These are phyloP conservation scores for Bombus confusus DNA, from an alignment of 1,140 invertebrate species.

Conservation along the genomic window DNA sequence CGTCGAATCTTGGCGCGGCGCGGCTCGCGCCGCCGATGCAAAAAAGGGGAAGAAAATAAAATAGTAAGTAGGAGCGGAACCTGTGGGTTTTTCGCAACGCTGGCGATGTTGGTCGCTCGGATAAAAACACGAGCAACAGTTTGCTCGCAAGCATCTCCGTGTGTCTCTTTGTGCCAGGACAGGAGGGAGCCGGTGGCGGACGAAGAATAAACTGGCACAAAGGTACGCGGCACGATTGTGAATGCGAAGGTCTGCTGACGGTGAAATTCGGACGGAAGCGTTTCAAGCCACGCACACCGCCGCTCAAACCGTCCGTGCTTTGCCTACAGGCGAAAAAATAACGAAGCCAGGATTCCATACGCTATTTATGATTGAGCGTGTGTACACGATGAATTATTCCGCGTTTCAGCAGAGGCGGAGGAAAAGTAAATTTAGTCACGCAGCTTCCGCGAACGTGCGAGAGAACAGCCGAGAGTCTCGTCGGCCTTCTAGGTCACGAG, in stretches of 20 bases:
- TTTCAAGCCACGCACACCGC: too few species aligned
- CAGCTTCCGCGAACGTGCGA: not conserved
- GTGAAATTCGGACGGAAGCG: too few species aligned
- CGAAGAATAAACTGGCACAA: constrained; percentile 16
- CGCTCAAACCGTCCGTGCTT: too few species aligned
- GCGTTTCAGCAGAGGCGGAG: constrained; percentile 2
- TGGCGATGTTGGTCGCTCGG: not conserved
- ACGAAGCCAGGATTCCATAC: not conserved
- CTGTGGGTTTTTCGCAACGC: not conserved
- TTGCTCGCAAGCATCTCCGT: not conserved
- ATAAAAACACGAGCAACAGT: constrained; percentile 46
- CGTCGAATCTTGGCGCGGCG: constrained; percentile 49
- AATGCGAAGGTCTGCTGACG: not conserved
- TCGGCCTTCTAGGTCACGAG: constrained; percentile 32
- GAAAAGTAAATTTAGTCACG: constrained; percentile 29
- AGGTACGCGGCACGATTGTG: not conserved
- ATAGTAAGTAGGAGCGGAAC: too few species aligned
- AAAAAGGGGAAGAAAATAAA: not conserved
- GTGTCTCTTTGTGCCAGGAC: not conserved
- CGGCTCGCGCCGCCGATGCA: constrained; percentile 32
- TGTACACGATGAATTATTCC: not conserved
- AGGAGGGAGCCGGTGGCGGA: too few species aligned
- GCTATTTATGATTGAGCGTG: constrained; percentile 20
- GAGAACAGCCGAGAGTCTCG: constrained; percentile 2
- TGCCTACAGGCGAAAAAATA: not conserved